Percentiles rank a stretch among this genome's conserved stretches.
Conservation (phyloP, 2,888 invertebrate species). For the Clistopyga incitator region DNA sequence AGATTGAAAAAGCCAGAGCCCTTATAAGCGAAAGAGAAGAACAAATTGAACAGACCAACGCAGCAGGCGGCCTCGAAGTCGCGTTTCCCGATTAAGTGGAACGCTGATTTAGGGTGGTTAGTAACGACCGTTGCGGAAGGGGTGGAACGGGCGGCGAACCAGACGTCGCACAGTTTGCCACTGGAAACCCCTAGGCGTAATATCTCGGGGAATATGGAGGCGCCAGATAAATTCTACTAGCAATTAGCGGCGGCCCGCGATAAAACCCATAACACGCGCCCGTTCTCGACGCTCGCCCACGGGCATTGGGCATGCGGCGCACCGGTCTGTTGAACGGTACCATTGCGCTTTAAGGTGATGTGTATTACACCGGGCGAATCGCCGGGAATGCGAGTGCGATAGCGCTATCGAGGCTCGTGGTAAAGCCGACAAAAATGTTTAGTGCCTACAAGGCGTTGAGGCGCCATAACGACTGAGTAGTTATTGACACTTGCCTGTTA, state of each 20-base stretch:
- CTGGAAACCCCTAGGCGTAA: slow-evolving; percentile 56
- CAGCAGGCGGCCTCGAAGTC: slow-evolving; percentile 51
- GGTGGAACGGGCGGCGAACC: slow-evolving; percentile 50
- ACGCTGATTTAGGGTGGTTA: slow-evolving; percentile 72
- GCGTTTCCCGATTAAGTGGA: slow-evolving; percentile 60
- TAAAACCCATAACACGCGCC: slow-evolving; percentile 76
- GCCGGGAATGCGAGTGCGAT: not conserved
- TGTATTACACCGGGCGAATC: not conserved
- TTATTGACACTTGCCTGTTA: too few relatives aligned
- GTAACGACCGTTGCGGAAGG: slow-evolving; percentile 65
- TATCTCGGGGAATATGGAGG: slow-evolving; percentile 72
- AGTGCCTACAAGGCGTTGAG: too few relatives aligned
- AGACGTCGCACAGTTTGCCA: slow-evolving; percentile 50
- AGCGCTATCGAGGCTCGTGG: not conserved
- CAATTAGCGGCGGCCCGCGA: slow-evolving; percentile 76
- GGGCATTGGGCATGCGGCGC: slow-evolving; percentile 27
- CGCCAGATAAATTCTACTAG: slow-evolving; percentile 74
- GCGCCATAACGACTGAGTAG: too few relatives aligned
- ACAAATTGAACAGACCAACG: slow-evolving; percentile 26
- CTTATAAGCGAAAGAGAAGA: not conserved
- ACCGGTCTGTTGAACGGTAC: slow-evolving; percentile 3
- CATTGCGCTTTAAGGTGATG: not conserved
- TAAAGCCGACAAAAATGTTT: not conserved
- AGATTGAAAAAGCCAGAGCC: slow-evolving; percentile 8
- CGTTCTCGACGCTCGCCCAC: slow-evolving; percentile 44